Evolutionary conservation across 2,113 vertebrate genomes (phyloP).

Genomic region (Prolemur simus): DNA sequence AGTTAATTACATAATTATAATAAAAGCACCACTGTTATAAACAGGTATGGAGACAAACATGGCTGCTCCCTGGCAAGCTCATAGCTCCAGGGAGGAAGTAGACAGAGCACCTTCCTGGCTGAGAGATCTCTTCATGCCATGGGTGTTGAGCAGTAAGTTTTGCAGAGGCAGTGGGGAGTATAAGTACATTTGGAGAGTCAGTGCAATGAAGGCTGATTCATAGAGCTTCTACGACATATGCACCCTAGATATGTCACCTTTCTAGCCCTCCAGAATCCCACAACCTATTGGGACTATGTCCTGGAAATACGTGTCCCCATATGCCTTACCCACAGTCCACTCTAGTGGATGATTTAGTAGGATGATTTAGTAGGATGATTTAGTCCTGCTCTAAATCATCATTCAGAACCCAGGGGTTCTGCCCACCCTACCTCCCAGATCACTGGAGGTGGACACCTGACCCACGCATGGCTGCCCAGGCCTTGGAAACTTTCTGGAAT

Average conservation of each 20-base stretch:
- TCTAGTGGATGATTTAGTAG: no score
- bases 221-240: not conserved
- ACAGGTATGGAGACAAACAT: not conserved
- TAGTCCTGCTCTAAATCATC: not conserved
- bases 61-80: not conserved
- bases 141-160: not conserved
- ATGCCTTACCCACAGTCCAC: not conserved
- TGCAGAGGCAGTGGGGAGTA: not conserved
- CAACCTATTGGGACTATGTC: not conserved
- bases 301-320: not conserved
- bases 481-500: not conserved
- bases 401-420: not conserved
- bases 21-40: not conserved
- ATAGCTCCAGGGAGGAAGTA: not conserved
- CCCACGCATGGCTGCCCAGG: not conserved
- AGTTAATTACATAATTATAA: not conserved
- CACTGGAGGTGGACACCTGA: not conserved
- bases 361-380: no score
- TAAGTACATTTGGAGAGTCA: not conserved
- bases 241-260: not conserved
- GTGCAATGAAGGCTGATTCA: not conserved
- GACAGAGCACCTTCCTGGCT: not conserved
- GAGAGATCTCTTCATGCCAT: not conserved
- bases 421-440: not conserved
- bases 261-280: not conserved